These are phyloP conservation scores for Bubalus kerabau DNA, from an alignment of 2,113 vertebrate species.

Conservation along the genomic window DNA sequence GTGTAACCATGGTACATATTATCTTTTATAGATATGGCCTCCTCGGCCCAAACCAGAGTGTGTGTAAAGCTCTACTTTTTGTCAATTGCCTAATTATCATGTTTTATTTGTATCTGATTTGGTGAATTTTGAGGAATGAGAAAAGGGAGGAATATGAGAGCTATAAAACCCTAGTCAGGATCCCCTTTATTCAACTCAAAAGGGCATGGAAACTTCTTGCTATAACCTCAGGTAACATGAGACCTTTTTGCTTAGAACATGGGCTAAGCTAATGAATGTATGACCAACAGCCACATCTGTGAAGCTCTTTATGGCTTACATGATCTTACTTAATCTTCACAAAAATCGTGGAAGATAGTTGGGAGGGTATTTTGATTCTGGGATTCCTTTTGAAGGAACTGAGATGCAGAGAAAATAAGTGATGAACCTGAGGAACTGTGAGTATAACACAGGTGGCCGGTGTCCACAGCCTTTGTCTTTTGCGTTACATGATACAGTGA, in stretches of 20 bases:
- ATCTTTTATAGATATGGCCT: not conserved
- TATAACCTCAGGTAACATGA: not conserved
- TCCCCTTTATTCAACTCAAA: not conserved
- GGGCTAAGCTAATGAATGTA: not conserved
- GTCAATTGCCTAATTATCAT: not conserved
- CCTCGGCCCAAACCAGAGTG: not conserved
- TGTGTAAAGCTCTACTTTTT: not conserved
- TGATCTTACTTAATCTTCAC: not conserved
- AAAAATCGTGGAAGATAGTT: not conserved
- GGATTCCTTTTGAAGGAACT: not conserved
- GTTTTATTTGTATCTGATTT: not conserved
- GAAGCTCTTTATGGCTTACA: not conserved
- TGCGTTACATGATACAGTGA: rapidly evolving
- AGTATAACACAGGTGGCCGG: rapidly evolving
- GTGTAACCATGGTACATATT: not conserved
- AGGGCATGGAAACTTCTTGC: not conserved
- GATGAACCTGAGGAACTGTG: not conserved
- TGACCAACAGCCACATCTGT: not conserved
- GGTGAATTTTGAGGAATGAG: not conserved
- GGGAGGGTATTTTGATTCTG: not conserved
- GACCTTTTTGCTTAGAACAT: not conserved
- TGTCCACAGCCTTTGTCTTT: not conserved
- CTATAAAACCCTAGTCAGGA: not conserved
- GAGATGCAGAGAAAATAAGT: not conserved
- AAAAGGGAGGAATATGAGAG: not conserved